Evolutionary conservation across 2,113 vertebrate genomes (phyloP).

Genomic region (Hippocampus guttulatus): DNA sequence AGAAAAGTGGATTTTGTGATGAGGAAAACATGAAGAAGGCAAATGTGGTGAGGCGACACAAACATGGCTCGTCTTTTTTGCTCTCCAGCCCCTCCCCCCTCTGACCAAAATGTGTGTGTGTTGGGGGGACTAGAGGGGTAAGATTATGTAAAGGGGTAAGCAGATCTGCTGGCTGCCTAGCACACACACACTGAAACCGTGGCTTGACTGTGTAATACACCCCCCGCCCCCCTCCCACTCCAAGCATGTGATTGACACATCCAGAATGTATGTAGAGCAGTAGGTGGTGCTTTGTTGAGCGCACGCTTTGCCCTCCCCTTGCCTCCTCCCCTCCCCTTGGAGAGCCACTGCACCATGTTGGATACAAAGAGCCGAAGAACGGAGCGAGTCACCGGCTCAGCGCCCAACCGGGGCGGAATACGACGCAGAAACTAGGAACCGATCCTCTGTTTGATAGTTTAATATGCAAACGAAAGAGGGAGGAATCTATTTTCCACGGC

Average conservation of each 20-base stretch:
- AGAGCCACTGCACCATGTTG: constrained; percentile 69
- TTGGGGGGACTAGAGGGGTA: constrained; percentile 43
- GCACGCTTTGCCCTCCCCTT: constrained; percentile 32
- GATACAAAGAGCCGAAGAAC: constrained; percentile 67
- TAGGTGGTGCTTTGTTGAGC: constrained; percentile 57
- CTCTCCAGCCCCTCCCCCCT: constrained; percentile 58
- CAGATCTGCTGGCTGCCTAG: constrained; percentile 55
- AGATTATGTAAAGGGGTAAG: constrained; percentile 76
- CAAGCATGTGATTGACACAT: constrained; percentile 19
- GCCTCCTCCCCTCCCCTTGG: constrained; percentile 24
- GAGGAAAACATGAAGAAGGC: neutral
- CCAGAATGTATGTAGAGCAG: constrained; percentile 27
- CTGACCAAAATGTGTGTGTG: constrained; percentile 19
- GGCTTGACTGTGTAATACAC: neutral
- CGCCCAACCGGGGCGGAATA: constrained; percentile 31
- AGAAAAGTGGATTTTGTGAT: neutral
- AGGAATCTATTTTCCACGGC: constrained; percentile 9
- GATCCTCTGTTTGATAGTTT: constrained; percentile 16
- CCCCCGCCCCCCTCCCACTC: constrained; percentile 8
- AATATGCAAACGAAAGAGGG: constrained; percentile 40
- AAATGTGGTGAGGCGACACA: constrained; percentile 27
- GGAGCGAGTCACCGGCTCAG: constrained; percentile 58
- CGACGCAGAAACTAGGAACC: constrained; percentile 9
- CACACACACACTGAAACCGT: constrained; percentile 29
- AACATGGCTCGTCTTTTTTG: constrained; percentile 35